Percentiles rank a stretch among this genome's conserved stretches.
Evolutionary conservation across 2,113 vertebrate genomes (phyloP).

Genomic region (Atrichornis clamosus): DNA sequence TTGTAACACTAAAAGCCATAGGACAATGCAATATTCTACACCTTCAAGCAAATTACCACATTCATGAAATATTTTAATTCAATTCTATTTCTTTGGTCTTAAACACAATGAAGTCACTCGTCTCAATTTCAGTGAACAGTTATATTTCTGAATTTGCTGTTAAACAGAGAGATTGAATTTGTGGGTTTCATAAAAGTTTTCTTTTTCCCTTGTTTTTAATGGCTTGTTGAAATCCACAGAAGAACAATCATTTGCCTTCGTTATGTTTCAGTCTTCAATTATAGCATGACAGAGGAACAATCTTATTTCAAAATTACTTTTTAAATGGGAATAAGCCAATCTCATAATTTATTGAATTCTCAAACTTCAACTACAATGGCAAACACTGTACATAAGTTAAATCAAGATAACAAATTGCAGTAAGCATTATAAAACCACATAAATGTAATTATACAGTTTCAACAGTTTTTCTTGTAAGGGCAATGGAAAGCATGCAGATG

Average conservation of each 20-base stretch:
- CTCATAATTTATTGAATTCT: conserved; percentile 50
- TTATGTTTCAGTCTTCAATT: conserved; percentile 2
- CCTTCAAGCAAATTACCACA: background rate
- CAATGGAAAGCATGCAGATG: background rate
- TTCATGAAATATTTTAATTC: background rate
- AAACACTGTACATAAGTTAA: background rate
- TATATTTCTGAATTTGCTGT: background rate
- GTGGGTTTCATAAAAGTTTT: background rate
- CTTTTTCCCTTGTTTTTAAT: background rate
- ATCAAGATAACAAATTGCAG: background rate
- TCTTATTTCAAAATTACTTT: conserved; percentile 35
- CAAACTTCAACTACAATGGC: background rate
- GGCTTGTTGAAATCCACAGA: background rate
- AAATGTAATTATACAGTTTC: background rate
- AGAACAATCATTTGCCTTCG: background rate
- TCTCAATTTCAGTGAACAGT: background rate
- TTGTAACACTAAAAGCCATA: background rate
- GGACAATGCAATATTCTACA: background rate
- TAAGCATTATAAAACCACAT: background rate
- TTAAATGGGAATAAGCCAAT: conserved; percentile 50
- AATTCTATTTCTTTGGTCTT: background rate
- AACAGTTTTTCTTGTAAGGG: background rate
- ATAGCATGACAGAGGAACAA: background rate
- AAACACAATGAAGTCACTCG: background rate
- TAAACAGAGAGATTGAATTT: background rate